These are phyloP conservation scores for Calyptomena viridis DNA, from an alignment of 2,113 vertebrate genomes.

Conservation along the genomic window DNA sequence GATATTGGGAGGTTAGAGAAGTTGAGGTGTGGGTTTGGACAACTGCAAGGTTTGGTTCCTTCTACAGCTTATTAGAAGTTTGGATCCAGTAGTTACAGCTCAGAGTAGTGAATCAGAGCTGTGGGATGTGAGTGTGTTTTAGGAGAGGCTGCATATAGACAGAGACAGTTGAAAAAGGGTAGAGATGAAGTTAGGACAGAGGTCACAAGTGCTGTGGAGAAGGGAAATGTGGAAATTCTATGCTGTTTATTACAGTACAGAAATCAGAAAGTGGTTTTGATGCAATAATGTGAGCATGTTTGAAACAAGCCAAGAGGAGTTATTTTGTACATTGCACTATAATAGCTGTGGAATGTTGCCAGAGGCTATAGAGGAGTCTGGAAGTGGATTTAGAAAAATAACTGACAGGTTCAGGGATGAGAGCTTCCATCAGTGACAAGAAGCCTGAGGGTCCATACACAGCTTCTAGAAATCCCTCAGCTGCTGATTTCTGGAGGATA, in stretches of 20 bases:
- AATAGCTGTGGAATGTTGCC: not conserved
- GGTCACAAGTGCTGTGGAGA: not conserved
- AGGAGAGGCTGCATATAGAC: not conserved
- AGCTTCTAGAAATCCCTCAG: not conserved
- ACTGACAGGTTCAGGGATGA: not conserved
- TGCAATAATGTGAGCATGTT: not conserved
- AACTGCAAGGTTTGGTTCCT: not conserved
- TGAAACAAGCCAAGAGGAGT: not conserved
- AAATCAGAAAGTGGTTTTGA: not conserved
- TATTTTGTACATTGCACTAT: not conserved
- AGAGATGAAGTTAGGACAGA: not conserved
- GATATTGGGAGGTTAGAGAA: not conserved
- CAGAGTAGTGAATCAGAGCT: not conserved
- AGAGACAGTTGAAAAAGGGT: not conserved
- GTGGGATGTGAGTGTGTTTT: not conserved
- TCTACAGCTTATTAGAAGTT: rapidly evolving
- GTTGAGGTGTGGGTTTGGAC: not conserved
- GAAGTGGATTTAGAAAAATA: not conserved
- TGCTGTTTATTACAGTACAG: not conserved
- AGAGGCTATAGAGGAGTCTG: not conserved
- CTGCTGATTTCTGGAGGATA: not conserved
- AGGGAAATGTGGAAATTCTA: not conserved
- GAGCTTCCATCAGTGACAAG: not conserved
- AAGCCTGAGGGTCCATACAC: not conserved
- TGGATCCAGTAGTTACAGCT: not conserved